Conservation (phyloP, 1,140 invertebrate genomes). For the Chrysopa pallens region DNA sequence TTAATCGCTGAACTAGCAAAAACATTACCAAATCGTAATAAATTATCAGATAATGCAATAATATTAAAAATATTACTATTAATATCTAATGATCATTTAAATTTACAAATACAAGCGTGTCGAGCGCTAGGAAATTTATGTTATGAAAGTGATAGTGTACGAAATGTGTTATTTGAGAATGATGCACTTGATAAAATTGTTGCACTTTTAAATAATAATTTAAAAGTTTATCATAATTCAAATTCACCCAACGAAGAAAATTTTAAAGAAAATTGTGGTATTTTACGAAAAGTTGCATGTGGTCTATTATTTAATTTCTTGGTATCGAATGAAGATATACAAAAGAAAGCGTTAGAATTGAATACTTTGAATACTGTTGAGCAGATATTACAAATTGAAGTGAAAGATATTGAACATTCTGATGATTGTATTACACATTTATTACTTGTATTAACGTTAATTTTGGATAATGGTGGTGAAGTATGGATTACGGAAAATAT, state of each 20-base stretch:
- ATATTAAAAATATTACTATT: slow-evolving; percentile 32
- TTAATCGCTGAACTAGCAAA: slow-evolving; percentile 54
- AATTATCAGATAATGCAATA: slow-evolving; percentile 38
- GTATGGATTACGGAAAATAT: slow-evolving; percentile 32
- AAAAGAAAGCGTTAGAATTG: slow-evolving; percentile 42
- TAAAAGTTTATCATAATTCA: not conserved
- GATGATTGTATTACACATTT: slow-evolving; percentile 46
- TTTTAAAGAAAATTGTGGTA: slow-evolving; percentile 23
- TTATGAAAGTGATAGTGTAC: slow-evolving; percentile 61
- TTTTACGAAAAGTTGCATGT: slow-evolving; percentile 35
- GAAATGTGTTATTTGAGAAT: slow-evolving; percentile 37
- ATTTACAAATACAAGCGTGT: slow-evolving; percentile 48
- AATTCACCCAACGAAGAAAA: slow-evolving; percentile 13
- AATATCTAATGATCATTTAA: slow-evolving; percentile 19
- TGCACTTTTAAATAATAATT: slow-evolving; percentile 23
- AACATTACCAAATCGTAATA: slow-evolving; percentile 41
- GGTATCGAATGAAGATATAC: slow-evolving; percentile 48
- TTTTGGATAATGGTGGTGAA: slow-evolving; percentile 48
- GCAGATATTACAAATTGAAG: slow-evolving; percentile 23
- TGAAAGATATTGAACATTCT: slow-evolving; percentile 21
- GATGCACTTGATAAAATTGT: slow-evolving; percentile 36
- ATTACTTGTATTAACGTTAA: slow-evolving; percentile 49
- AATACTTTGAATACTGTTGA: slow-evolving; percentile 41
- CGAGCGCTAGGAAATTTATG: slow-evolving; percentile 75
- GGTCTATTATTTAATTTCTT: slow-evolving; percentile 66